Evolutionary conservation across 2,888 invertebrate species (phyloP).

Genomic region (Cosmopolites sordidus): DNA sequence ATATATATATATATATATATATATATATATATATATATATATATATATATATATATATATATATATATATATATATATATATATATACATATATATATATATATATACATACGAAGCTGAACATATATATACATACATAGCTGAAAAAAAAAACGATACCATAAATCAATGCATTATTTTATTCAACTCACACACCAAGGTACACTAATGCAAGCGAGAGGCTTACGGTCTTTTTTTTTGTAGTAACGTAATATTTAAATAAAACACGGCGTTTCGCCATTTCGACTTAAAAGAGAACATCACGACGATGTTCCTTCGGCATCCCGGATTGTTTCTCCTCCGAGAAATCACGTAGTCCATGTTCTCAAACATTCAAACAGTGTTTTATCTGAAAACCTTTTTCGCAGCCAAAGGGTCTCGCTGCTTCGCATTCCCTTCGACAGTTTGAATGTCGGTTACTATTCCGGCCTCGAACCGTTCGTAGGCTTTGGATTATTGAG

Average conservation of each 20-base stretch:
- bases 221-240: neutral
- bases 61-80: too few relatives aligned
- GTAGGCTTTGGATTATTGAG: neutral
- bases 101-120: too few relatives aligned
- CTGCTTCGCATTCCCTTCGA: conserved; percentile 6
- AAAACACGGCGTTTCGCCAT: neutral
- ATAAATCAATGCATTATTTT: too few relatives aligned
- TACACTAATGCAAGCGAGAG: too few relatives aligned
- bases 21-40: too few relatives aligned
- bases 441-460: neutral
- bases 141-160: too few relatives aligned
- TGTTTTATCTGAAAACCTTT: conserved; percentile 2
- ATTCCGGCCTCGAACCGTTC: conserved; percentile 8
- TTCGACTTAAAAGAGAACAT: neutral
- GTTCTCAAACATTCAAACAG: conserved; percentile 7
- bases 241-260: neutral
- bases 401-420: conserved; percentile 2
- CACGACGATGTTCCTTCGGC: neutral
- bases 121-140: too few relatives aligned
- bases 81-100: too few relatives aligned
- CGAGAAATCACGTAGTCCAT: conserved; percentile 4
- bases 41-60: too few relatives aligned
- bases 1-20: too few relatives aligned
- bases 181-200: too few relatives aligned
- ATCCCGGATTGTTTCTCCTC: neutral